These are phyloP conservation scores for Germaria angustata DNA, from an alignment of 2,888 invertebrate genomes.

Conservation along the genomic window DNA sequence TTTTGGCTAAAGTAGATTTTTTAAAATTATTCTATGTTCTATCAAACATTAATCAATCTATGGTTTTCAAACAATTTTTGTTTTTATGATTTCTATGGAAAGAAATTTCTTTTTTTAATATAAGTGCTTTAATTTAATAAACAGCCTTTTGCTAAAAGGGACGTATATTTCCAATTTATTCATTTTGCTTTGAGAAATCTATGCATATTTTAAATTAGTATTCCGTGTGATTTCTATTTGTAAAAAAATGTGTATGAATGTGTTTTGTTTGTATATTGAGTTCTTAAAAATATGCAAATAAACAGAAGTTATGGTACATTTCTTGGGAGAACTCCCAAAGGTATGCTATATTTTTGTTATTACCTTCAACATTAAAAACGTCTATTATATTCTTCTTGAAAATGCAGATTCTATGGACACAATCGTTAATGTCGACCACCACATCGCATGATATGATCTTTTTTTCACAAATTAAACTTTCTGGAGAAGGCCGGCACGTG, in stretches of 20 bases:
- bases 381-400: too few species aligned
- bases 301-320: too few species aligned
- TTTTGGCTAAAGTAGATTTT: not conserved
- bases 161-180: not conserved
- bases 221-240: constrained; percentile 1
- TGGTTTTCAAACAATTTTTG: not conserved
- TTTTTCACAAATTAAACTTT: too few species aligned
- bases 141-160: constrained; percentile 1
- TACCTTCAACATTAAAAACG: too few species aligned
- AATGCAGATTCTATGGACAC: too few species aligned
- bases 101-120: too few species aligned
- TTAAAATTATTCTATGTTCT: too few species aligned
- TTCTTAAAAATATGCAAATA: constrained; percentile 20
- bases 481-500: too few species aligned
- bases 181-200: constrained; percentile 19
- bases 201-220: constrained; percentile 34
- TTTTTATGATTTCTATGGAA: too few species aligned
- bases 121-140: constrained; percentile 50
- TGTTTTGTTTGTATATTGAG: constrained; percentile 10
- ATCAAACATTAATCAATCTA: not conserved
- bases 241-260: not conserved
- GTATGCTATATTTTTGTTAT: not conserved
- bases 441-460: too few species aligned
- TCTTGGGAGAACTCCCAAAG: too few species aligned
- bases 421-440: too few species aligned